phyloP scores from a whole-genome alignment of 1,140 invertebrate genomes.

The Harlomillsia oculata region DNA sequence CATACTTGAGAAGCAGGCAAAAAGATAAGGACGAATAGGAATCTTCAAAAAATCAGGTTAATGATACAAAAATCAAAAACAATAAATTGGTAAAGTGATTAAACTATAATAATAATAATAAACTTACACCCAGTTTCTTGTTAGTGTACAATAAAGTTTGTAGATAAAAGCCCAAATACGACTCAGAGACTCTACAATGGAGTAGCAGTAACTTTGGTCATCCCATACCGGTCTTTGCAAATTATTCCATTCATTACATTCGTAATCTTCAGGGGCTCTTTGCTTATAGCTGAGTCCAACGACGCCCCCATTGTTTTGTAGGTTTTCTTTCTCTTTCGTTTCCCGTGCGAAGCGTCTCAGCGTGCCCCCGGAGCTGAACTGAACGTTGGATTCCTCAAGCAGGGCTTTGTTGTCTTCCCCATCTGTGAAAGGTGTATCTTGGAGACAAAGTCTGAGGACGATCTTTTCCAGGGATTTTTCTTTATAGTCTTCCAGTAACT shows the following conservation, averaged over 20 bases:
- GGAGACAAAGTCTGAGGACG: slow-evolving; percentile 78
- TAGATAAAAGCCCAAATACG: neutral
- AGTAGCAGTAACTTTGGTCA: too few relatives aligned
- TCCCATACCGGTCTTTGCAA: too few relatives aligned
- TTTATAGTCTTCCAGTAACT: slow-evolving; percentile 67
- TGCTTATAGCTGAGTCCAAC: neutral
- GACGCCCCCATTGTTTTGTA: neutral
- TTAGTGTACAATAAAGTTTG: neutral
- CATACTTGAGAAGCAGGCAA: slow-evolving; percentile 84
- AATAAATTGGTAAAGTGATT: neutral
- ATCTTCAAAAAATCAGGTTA: slow-evolving; percentile 33
- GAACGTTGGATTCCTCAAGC: neutral
- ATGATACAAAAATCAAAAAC: neutral
- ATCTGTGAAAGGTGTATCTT: too few relatives aligned
- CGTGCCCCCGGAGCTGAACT: neutral
- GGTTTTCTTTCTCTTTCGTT: neutral
- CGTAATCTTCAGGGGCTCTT: too few relatives aligned
- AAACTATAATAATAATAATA: neutral
- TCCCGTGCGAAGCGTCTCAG: too few relatives aligned
- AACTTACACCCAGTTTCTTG: slow-evolving; percentile 3
- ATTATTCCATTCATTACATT: too few relatives aligned
- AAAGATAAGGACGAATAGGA: slow-evolving; percentile 82
- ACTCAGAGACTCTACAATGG: neutral
- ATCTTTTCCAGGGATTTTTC: slow-evolving; percentile 80
- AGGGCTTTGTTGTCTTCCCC: too few relatives aligned